phyloP scores from a whole-genome alignment of 2,113 vertebrate species.

The Crotalus tigris region DNA sequence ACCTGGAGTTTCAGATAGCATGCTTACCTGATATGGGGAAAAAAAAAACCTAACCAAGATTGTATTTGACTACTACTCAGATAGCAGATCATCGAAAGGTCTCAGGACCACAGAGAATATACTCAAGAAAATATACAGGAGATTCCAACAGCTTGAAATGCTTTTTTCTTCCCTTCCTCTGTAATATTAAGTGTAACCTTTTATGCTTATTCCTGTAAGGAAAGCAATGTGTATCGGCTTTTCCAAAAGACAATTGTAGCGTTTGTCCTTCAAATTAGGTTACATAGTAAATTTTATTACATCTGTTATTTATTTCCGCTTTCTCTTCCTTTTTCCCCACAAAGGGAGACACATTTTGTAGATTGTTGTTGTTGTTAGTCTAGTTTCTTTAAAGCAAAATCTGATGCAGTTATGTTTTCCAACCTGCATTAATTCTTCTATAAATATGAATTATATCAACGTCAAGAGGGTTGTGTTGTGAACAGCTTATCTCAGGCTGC shows the following conservation, averaged over 20 bases:
- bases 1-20: not conserved
- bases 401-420: not conserved
- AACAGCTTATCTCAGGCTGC: not conserved
- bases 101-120: too few species aligned
- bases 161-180: not conserved
- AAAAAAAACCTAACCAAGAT: too few species aligned
- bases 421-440: not conserved
- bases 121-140: not conserved
- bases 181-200: not conserved
- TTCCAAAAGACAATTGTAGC: not conserved
- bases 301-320: not conserved
- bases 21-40: not conserved
- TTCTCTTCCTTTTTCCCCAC: not conserved
- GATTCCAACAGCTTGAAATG: too few species aligned
- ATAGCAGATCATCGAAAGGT: too few species aligned
- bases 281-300: not conserved
- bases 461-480: not conserved
- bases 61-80: too few species aligned
- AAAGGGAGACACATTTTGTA: not conserved
- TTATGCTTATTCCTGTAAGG: not conserved
- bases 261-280: not conserved
- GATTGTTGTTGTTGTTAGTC: too few species aligned
- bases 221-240: not conserved
- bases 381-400: not conserved
- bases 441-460: constrained; percentile 3